A percentile compares a stretch with the other conserved stretches of the same genome.
These are phyloP conservation scores for Drosophila azteca DNA, from an alignment of 1,140 invertebrate species.

Conservation along the genomic window DNA sequence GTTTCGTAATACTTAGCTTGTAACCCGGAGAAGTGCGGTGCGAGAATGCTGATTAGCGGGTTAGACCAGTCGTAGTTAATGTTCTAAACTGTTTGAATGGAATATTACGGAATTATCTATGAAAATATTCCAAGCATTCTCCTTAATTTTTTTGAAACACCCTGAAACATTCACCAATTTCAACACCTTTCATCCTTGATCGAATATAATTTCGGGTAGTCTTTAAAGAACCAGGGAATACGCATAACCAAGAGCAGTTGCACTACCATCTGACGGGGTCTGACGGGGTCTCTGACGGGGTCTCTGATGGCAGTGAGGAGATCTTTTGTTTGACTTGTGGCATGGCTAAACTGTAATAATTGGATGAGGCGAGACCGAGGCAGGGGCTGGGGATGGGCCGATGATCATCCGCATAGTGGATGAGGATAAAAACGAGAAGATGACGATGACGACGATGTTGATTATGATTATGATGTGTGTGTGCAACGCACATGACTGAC, in stretches of 20 bases:
- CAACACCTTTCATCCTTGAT: background rate
- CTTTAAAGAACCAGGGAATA: conserved; percentile 10
- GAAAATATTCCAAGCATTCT: background rate
- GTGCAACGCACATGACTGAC: conserved; percentile 26
- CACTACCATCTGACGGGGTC: background rate
- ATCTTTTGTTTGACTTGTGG: conserved; percentile 77
- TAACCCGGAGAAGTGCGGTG: too few species aligned
- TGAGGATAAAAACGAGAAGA: conserved; percentile 11
- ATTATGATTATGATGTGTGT: conserved; percentile 49
- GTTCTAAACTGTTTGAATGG: conserved; percentile 1
- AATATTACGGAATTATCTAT: background rate
- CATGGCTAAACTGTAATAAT: conserved; percentile 79
- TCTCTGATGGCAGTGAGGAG: conserved; percentile 39
- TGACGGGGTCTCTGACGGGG: background rate
- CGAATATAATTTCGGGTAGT: too few species aligned
- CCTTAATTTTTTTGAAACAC: too few species aligned
- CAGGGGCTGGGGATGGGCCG: background rate
- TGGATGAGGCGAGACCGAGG: conserved; percentile 63
- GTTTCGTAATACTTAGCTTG: conserved; percentile 20
- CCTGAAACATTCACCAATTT: too few species aligned
- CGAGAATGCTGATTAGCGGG: conserved; percentile 23
- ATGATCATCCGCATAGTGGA: conserved; percentile 26
- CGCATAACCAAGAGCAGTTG: conserved; percentile 23
- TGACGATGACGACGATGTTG: conserved; percentile 29
- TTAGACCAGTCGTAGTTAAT: conserved; percentile 18